Base-by-base conservation (phyloP, 2,888 invertebrate genomes). In the Tiphia femorata region DNA sequence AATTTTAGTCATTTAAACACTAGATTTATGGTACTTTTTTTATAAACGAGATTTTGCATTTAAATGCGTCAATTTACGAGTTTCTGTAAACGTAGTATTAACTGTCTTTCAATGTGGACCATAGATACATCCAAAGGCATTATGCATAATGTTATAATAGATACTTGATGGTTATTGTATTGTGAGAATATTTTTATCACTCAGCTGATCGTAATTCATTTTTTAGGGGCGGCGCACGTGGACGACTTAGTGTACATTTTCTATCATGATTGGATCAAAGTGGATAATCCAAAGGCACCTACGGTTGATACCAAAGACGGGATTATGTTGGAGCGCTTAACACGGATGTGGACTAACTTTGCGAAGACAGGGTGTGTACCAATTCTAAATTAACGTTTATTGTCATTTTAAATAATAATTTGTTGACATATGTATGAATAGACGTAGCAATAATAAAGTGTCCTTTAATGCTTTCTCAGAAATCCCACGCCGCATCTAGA, bases 161-260 rank as follows among this genome's bases (percentile, higher is more conserved):
- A n/a, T n/a, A n/a, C n/a, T n/a, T 12, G 43, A 51, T 1, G 16
- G 52, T 14, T 1, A 50, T 3, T 0, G 12, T 1, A 43, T 56
- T 35, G 48, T 51, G 12, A 3, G 0, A 0, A 12, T 6, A 6
- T 4, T 21, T 19, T 25, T 5, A 25, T 25, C 8, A 25, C 25
- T 25, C n/a, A n/a, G n/a, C n/a, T n/a, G n/a, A n/a, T n/a, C n/a
- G n/a, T n/a, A n/a, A n/a, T 30, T 41, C 38, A 20, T 47, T 42
- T 49, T 43, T 29, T 81, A 63, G 90, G 90, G 2, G 86, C 87
- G 0, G 86, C 87, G 29, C 90, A 90, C 70, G 87, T 84, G 0
- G 90, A 90, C 62, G 90, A 90, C 0, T 78, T 87, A 0, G 86
- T 86, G 8, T 90, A 90, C 64, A 56, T 90, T 1, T 85, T 90